These are phyloP conservation scores for Aphidius colemani DNA, from an alignment of 2,888 invertebrate genomes.

Conservation along the genomic window DNA sequence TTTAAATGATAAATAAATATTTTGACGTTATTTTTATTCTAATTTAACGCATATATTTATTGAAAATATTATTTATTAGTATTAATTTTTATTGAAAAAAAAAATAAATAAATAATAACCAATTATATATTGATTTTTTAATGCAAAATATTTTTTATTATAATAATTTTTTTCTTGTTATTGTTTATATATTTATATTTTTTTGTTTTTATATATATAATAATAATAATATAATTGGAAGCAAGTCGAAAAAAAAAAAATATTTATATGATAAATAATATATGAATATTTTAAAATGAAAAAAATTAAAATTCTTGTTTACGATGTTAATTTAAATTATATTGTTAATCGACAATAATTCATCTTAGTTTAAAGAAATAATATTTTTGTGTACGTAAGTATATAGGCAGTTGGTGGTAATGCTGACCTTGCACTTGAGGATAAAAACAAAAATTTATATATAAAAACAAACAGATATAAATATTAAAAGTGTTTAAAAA, in stretches of 20 bases:
- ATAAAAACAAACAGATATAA: neutral
- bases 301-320: neutral
- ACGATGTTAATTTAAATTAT: neutral
- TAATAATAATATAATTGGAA: too few relatives aligned
- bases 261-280: too few relatives aligned
- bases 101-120: too few relatives aligned
- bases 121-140: constrained; percentile 1
- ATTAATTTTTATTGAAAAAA: neutral
- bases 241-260: too few relatives aligned
- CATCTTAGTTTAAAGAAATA: too few relatives aligned
- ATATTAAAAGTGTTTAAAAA: neutral
- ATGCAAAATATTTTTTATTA: neutral
- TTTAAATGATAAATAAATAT: too few relatives aligned
- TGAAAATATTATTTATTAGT: constrained; percentile 3
- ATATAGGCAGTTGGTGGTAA: neutral
- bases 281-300: neutral
- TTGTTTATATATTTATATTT: too few relatives aligned
- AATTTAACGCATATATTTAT: neutral
- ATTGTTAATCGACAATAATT: too few relatives aligned
- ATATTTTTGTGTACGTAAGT: too few relatives aligned
- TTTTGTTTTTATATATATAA: too few relatives aligned
- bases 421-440: constrained; percentile 2
- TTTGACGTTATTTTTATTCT: neutral
- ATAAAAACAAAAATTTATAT: neutral
- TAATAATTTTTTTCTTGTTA: neutral